Conservation (phyloP, 2,113 vertebrate species). For the Tupaia chinensis region DNA sequence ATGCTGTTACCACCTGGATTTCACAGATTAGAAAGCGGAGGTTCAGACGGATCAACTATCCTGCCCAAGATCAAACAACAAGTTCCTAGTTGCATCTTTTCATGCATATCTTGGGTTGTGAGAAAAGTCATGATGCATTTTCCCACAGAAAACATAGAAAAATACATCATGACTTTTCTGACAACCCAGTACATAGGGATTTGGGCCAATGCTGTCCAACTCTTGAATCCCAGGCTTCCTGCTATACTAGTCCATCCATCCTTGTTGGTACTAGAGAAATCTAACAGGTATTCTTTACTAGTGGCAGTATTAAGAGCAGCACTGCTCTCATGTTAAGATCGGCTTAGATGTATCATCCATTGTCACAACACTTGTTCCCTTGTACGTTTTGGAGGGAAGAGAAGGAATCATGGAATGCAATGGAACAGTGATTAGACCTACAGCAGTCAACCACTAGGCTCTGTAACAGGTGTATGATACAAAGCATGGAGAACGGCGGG, state of each 20-base stretch:
- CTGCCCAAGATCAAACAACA: background rate
- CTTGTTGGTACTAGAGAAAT: background rate
- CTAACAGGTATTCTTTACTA: background rate
- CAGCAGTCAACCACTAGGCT: background rate
- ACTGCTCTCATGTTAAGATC: background rate
- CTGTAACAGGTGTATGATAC: background rate
- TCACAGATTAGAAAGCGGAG: background rate
- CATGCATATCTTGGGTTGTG: no score
- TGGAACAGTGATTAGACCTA: background rate
- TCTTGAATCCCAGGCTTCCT: background rate
- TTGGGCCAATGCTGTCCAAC: background rate
- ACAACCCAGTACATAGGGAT: background rate
- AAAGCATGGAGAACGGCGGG: background rate
- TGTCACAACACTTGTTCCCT: background rate
- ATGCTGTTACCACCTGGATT: background rate
- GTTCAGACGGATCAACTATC: background rate
- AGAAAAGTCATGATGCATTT: no score
- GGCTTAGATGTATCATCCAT: slow-evolving; percentile 62
- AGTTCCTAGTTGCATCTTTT: background rate
- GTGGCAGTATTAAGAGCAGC: background rate
- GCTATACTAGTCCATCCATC: background rate
- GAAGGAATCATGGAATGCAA: background rate
- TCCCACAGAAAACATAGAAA: no score
- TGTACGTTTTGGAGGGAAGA: background rate
- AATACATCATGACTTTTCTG: no score